Evolutionary conservation across 2,113 vertebrate genomes (phyloP).

Genomic region (Pachycephala philippinensis): DNA sequence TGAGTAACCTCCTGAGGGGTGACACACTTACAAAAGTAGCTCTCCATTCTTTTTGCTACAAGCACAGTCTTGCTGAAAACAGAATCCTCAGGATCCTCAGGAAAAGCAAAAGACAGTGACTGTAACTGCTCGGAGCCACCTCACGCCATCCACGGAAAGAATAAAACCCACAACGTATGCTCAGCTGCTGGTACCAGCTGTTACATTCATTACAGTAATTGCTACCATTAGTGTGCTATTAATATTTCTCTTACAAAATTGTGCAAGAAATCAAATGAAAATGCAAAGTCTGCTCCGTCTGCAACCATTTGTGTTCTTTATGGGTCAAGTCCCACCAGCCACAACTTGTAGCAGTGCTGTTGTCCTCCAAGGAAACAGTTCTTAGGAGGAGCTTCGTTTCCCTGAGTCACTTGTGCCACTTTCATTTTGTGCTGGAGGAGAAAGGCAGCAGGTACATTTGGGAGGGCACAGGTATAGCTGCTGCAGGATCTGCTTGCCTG

Average conservation of each 20-base stretch:
- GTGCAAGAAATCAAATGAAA: background rate
- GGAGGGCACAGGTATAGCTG: background rate
- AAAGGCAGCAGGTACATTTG: background rate
- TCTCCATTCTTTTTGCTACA: background rate
- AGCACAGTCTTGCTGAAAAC: constrained; percentile 9
- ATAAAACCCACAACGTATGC: background rate
- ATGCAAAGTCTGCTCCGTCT: background rate
- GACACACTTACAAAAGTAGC: constrained; percentile 1
- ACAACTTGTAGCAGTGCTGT: background rate
- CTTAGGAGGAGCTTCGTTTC: background rate
- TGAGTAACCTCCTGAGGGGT: background rate
- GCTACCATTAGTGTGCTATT: constrained; percentile 46
- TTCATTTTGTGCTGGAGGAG: background rate
- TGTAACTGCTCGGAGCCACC: background rate
- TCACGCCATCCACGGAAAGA: background rate
- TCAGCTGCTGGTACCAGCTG: constrained; percentile 56
- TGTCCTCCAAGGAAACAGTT: background rate
- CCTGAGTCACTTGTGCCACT: background rate
- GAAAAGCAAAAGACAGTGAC: background rate
- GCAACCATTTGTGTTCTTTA: background rate
- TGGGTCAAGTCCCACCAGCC: background rate
- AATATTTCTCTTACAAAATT: constrained; percentile 49
- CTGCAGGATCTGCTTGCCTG: background rate
- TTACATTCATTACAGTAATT: constrained; percentile 55
- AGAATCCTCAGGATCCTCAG: background rate